Evolutionary conservation across 1,140 invertebrate genomes (phyloP), one percentile per base, ranked within the genome.

Genomic region (Anadara kagoshimensis): DNA sequence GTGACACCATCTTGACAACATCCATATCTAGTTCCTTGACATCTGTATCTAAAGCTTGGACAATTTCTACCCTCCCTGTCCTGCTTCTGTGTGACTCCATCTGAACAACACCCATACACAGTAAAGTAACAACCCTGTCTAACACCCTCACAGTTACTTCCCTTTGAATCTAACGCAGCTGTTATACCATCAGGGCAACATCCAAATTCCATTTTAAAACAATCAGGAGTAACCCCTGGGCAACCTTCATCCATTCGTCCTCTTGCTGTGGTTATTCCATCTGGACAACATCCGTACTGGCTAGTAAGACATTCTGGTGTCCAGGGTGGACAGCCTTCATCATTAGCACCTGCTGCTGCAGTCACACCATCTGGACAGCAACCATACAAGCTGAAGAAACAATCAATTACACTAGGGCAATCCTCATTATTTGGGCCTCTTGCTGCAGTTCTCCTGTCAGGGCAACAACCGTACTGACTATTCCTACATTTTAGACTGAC

Each of bases 381-480:
- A n/a, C 78, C 80, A 61, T 74, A 86, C 41, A 63, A 62, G 4
- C 29, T 36, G 29, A 78, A 79, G 62, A 73, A 61, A 66, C 86
- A 71, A 36, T 36, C 29, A 36, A 36, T 36, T 36, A 36, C 29
- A 36, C 29, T 47, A 11, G 49, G 54, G 44, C 89, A 90, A 14
- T 87, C 89, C n/a, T 73, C 64, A 41, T 73, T 78, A 44, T 88
- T 75, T 20, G 75, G 80, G 53, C 89, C 89, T 20, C 74, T 65
- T 47, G 89, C 89, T 56, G 83, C 76, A 29, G 85, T 87, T 24
- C 74, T 53, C 18, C 87, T 87, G 81, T 90, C 89, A 49, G 75
- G 78, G 76, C 89, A 90, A 73, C 89, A 90, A 29, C 89, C 89
- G 82, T 89, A 83, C 57, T 18, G 14, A 49, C 47, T 49, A n/a